A percentile compares a stretch with the other conserved stretches of the same genome.
Evolutionary conservation across 2,888 invertebrate genomes (phyloP).

Genomic region (Onchidella celtica): DNA sequence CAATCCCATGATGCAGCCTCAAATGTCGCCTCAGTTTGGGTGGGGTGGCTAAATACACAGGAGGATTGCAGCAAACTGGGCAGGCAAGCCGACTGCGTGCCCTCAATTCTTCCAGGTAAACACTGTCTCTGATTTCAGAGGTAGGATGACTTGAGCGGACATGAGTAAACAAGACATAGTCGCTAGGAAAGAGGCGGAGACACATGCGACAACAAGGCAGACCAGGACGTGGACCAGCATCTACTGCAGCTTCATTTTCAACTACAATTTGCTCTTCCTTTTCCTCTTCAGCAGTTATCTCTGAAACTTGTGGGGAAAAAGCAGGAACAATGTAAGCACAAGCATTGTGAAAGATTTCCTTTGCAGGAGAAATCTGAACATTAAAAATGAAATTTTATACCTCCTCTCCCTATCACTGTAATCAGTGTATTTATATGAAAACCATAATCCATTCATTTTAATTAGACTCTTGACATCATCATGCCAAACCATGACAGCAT

Average conservation of each 20-base stretch:
- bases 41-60: constrained; percentile 14
- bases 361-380: too few relatives aligned
- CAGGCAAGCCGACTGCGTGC: constrained; percentile 32
- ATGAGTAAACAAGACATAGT: constrained; percentile 26
- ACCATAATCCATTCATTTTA: too few relatives aligned
- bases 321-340: too few relatives aligned
- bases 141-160: constrained; percentile 26
- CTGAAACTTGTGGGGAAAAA: neutral
- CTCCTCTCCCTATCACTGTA: neutral
- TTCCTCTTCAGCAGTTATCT: neutral
- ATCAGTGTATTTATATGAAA: too few relatives aligned
- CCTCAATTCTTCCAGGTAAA: constrained; percentile 38
- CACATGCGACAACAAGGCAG: constrained; percentile 49
- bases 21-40: constrained; percentile 31
- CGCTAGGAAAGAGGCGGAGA: constrained; percentile 44
- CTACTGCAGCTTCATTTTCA: constrained; percentile 38
- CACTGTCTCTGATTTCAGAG: neutral
- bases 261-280: constrained; percentile 1
- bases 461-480: too few relatives aligned
- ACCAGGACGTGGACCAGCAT: constrained; percentile 47
- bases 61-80: constrained; percentile 33
- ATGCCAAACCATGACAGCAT: too few relatives aligned
- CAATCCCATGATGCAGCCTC: constrained; percentile 27
- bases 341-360: too few relatives aligned
- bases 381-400: neutral